Conservation (phyloP, 1,140 invertebrate genomes). For the Carposina sasakii region DNA sequence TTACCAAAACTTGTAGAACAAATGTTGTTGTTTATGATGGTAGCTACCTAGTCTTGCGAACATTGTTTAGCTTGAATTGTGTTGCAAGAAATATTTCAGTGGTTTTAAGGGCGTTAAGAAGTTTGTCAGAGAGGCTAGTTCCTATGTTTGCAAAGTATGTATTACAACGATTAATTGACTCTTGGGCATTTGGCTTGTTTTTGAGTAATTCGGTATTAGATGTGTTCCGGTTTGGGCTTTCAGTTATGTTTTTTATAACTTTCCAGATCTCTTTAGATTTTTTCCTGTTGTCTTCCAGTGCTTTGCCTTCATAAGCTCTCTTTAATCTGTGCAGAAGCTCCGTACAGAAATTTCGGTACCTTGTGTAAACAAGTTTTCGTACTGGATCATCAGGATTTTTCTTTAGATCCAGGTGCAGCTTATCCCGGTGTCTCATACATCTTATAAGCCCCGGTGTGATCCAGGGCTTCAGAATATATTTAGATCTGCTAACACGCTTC, state of each 20-base stretch:
- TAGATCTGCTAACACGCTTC: too few species aligned
- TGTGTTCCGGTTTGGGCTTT: not conserved
- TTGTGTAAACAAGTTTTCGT: not conserved
- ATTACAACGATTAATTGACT: not conserved
- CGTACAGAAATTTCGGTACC: not conserved
- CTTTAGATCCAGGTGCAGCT: too few species aligned
- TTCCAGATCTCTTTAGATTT: not conserved
- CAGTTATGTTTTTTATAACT: not conserved
- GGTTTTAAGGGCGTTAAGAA: not conserved
- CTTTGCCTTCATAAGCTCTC: not conserved
- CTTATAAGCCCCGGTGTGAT: too few species aligned
- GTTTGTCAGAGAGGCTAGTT: not conserved
- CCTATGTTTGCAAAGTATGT: not conserved
- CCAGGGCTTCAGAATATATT: too few species aligned
- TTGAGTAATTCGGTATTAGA: not conserved
- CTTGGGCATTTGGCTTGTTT: not conserved
- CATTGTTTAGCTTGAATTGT: too few species aligned
- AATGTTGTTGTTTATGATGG: too few species aligned
- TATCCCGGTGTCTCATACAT: too few species aligned
- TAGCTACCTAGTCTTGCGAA: not conserved
- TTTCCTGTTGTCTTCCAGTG: not conserved
- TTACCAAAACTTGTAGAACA: too few species aligned
- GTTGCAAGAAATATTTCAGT: not conserved
- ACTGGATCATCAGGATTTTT: not conserved
- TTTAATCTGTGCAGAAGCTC: not conserved